phyloP scores from a whole-genome alignment of 2,797 vertebrate genomes.

The Taeniopygia guttata region DNA sequence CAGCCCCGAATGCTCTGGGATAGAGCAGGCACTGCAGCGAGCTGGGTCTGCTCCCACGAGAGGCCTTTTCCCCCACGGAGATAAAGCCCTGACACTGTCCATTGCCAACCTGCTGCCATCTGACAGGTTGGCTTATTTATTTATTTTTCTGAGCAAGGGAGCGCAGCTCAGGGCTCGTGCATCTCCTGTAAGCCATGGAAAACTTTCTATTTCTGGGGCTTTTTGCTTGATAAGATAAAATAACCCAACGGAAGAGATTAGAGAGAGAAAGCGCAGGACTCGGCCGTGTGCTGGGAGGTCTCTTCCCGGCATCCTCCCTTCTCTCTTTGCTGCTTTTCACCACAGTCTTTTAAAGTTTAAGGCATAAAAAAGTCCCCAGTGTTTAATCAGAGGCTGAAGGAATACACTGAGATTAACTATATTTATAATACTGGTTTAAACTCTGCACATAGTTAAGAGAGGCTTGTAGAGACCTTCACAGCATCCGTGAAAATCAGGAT shows the following conservation, averaged over 20 bases:
- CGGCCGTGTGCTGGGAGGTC: background rate
- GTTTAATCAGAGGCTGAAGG: slow-evolving; percentile 3
- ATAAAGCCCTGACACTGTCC: background rate
- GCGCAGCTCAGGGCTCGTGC: background rate
- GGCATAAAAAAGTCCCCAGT: background rate
- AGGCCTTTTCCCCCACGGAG: background rate
- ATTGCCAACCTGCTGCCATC: background rate
- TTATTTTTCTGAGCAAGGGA: background rate
- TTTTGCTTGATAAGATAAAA: slow-evolving; percentile 84
- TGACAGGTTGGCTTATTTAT: background rate
- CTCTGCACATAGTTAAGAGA: background rate
- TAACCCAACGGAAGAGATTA: slow-evolving; percentile 66
- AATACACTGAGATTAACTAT: background rate
- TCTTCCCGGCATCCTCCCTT: background rate
- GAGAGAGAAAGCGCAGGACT: slow-evolving; percentile 48
- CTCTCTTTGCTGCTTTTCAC: background rate
- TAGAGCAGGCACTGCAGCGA: background rate
- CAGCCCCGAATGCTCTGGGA: background rate
- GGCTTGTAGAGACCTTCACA: background rate
- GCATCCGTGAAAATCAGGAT: background rate
- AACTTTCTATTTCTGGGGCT: slow-evolving; percentile 85
- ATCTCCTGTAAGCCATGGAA: slow-evolving; percentile 70
- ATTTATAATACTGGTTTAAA: background rate
- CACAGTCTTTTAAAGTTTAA: background rate
- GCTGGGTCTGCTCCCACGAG: background rate